Percentiles rank a stretch among this genome's conserved stretches.
phyloP scores from a whole-genome alignment of 2,888 invertebrate species.

The Anagyrus pseudococci region DNA sequence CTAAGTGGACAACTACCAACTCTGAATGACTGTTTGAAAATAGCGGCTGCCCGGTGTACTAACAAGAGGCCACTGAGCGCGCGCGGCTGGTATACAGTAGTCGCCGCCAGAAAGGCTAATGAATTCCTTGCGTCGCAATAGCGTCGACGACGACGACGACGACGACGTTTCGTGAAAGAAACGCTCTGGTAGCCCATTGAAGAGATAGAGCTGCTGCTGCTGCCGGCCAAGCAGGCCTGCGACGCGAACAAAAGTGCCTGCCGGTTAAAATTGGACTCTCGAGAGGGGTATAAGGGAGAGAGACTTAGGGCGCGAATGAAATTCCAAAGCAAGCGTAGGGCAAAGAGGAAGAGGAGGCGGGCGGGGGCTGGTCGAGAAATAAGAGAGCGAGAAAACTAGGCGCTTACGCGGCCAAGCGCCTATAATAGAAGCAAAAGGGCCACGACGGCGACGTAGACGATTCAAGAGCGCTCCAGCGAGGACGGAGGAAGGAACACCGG shows the following conservation, averaged over 20 bases:
- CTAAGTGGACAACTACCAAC: too few species aligned
- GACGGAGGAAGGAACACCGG: not conserved
- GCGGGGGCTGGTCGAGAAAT: not conserved
- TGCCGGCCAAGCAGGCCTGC: not conserved
- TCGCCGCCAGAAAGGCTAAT: conserved; percentile 2
- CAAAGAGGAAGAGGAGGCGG: not conserved
- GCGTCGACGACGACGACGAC: not conserved
- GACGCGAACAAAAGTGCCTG: conserved; percentile 10
- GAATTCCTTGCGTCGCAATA: conserved; percentile 11
- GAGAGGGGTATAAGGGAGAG: too few species aligned
- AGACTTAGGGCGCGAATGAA: conserved; percentile 23
- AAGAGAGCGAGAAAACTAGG: conserved; percentile 9
- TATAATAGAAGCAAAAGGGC: conserved; percentile 13
- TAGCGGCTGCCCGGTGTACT: too few species aligned
- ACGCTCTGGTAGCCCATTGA: conserved; percentile 15
- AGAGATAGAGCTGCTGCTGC: conserved; percentile 4
- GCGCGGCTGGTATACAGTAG: too few species aligned
- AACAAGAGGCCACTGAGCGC: too few species aligned
- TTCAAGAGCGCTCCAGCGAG: too few species aligned
- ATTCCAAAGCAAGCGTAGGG: conserved; percentile 7
- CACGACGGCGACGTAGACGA: not conserved
- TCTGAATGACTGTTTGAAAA: too few species aligned
- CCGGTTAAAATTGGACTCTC: conserved; percentile 24
- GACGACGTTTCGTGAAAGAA: conserved; percentile 20
- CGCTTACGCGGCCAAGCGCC: conserved; percentile 5